Base-by-base conservation (phyloP, 1,140 invertebrate genomes). In the Teleopsis dalmanni region DNA sequence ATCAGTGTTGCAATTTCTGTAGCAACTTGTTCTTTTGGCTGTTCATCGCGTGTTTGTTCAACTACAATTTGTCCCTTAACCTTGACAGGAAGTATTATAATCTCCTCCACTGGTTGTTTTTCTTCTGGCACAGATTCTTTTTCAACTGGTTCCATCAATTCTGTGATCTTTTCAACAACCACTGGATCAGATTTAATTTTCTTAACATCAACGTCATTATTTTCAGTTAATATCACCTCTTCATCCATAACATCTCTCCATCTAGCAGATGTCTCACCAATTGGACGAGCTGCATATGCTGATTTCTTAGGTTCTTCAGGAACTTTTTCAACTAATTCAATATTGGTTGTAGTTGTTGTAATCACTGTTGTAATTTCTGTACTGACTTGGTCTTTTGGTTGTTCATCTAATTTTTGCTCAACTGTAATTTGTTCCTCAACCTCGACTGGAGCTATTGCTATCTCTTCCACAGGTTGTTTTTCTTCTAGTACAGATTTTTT, bases 241-340 rank as follows among this genome's bases (percentile, higher is more conserved):
- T 77, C 73, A 52, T 79, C 76, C 35, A 79, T 51, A 42, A 76
- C 69, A 48, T 63, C 60, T 65, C 70, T 68, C 71, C 70, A 71
- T 7, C 57, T 50, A 48, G 54, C 57, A 22, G 70, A 67, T 7
- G 72, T 63, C 48, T 73, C 61, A 49, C 78, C 72, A 25, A 75
- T 70, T 34, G 72, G 72, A 36, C 74, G 58, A 37, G 67, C 72
- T 46, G 69, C 71, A 50, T 73, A 72, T 14, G 54, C 54, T 6
- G 52, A 35, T 51, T 50, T 44, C 27, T 48, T 51, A 4, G 33
- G 52, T 31, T 53, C 47, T 41, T 56, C 56, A 16, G 45, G 7
- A 26, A 43, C 13, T 8, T 23, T 36, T 47, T 25, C 44, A 9
- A 37, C 25, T 2, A 27, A 22, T 22, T 35, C 33, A 34, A 34